Percentiles rank a stretch among this genome's conserved stretches.
Evolutionary conservation across 2,888 invertebrate genomes (phyloP).

Genomic region (Drosophila anceps): DNA sequence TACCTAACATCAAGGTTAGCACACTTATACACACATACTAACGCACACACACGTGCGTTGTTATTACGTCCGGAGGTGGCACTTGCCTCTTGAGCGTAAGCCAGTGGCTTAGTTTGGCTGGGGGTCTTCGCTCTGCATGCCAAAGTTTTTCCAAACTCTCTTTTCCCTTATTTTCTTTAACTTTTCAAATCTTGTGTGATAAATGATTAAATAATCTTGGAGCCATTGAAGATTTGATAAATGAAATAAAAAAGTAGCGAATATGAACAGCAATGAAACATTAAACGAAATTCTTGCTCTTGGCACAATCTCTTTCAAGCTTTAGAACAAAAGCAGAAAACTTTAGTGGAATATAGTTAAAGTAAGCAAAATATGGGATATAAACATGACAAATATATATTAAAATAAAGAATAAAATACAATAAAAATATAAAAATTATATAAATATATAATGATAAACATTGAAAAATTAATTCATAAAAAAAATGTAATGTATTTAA

Average conservation of each 20-base stretch:
- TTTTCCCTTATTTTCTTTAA: neutral
- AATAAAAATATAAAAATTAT: neutral
- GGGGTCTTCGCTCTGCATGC: slow-evolving; percentile 24
- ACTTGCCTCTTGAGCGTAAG: slow-evolving; percentile 40
- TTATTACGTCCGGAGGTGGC: slow-evolving; percentile 71
- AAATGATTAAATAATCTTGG: slow-evolving; percentile 43
- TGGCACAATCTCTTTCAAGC: slow-evolving; percentile 4
- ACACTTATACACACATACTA: slow-evolving; percentile 22
- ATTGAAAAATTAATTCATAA: neutral
- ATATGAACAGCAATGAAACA: neutral
- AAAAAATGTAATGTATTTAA: too few species aligned
- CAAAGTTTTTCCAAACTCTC: slow-evolving; percentile 13
- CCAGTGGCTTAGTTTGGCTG: slow-evolving; percentile 61
- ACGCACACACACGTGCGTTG: slow-evolving; percentile 30
- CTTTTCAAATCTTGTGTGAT: slow-evolving; percentile 43
- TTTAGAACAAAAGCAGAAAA: neutral
- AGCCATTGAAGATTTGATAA: slow-evolving; percentile 23
- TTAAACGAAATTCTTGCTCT: neutral
- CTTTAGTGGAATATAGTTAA: neutral
- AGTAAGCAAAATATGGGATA: too few species aligned
- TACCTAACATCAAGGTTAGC: slow-evolving; percentile 52
- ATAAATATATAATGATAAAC: neutral
- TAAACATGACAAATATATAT: neutral
- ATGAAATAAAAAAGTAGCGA: slow-evolving; percentile 5
- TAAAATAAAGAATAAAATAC: neutral